These are phyloP conservation scores for Biston stratarius DNA, from an alignment of 2,888 invertebrate species.

Conservation along the genomic window DNA sequence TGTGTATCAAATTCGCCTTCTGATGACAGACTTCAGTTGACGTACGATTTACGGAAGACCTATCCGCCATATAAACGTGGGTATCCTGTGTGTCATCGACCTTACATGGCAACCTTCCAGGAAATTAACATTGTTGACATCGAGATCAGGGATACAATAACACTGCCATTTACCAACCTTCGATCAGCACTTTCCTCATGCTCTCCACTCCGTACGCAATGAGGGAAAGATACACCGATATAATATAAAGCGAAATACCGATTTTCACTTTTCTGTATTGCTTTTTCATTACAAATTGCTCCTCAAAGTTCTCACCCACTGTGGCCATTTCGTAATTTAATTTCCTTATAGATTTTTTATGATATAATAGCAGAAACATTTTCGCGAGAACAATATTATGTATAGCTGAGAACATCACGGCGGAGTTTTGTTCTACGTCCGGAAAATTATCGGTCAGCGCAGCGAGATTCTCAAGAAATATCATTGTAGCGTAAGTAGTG, in stretches of 20 bases:
- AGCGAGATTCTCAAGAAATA: slow-evolving; percentile 74
- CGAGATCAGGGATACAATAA: slow-evolving; percentile 32
- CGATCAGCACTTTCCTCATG: slow-evolving; percentile 61
- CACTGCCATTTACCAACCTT: slow-evolving; percentile 59
- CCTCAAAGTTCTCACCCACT: slow-evolving; percentile 68
- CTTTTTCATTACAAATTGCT: slow-evolving; percentile 64
- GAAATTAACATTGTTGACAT: slow-evolving; percentile 33
- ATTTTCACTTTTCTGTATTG: slow-evolving; percentile 70
- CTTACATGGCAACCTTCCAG: slow-evolving; percentile 33
- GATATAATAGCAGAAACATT: slow-evolving; percentile 71
- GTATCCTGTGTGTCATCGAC: slow-evolving; percentile 19
- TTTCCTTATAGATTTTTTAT: slow-evolving; percentile 71
- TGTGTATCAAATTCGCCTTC: slow-evolving; percentile 19
- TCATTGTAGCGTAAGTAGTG: slow-evolving; percentile 70
- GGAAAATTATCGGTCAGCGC: slow-evolving; percentile 73
- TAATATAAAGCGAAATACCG: slow-evolving; percentile 66
- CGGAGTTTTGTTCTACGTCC: slow-evolving; percentile 76
- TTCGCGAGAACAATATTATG: slow-evolving; percentile 75
- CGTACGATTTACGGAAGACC: slow-evolving; percentile 35
- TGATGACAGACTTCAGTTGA: slow-evolving; percentile 38
- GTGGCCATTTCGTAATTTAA: slow-evolving; percentile 73
- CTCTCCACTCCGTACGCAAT: slow-evolving; percentile 73
- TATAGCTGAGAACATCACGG: slow-evolving; percentile 76
- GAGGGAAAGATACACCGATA: slow-evolving; percentile 74
- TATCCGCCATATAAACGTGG: slow-evolving; percentile 27